Evolutionary conservation across 2,113 vertebrate genomes (phyloP), one percentile per base, ranked within the genome.

Genomic region (Zosterops japonicus): DNA sequence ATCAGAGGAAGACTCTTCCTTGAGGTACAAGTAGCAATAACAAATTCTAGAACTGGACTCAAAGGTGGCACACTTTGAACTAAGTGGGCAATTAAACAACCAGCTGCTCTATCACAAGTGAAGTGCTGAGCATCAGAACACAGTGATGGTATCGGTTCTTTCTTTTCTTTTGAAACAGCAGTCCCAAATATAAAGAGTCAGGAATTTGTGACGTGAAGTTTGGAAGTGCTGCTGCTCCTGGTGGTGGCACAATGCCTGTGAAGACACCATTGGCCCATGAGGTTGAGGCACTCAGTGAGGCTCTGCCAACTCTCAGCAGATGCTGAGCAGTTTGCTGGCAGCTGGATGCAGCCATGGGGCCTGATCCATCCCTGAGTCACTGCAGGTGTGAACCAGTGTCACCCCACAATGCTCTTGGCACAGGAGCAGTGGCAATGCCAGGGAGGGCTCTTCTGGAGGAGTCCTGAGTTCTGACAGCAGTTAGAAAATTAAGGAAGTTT

Each of bases 211-310:
- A 50, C 19, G 72, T 74, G 68, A 33, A 77, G 31, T 83, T 71
- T 77, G 75, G 61, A 93, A 53, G 41, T 15, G 20, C 68, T 89
- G 36, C 68, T 52, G 10, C 70, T 80, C 6, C 1, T 41, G 49
- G 61, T 75, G 57, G 65, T 75, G 79, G 27, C 60, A 78, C 1
- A 1, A 35, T 14, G 35, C 67, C 82, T 76, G 35, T 33, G 61
- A 79, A 53, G 76, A 46, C 42, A 31, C 4, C 2, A 0, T 0
- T 31, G 19, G 39, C 39, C 47, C 7, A 3, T 9, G 41, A 0
- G 3, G 41, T 0, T n/a, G 65, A 52, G 39, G 33, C 35, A 25
- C 29, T 49, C 1, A 1, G 41, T 4, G 46, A 83, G 71, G 83
- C 44, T 92, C 68, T 83, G 76, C 76, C 50, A 80, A 20, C 12